Evolutionary conservation across 2,797 vertebrate genomes (phyloP).

Genomic region (Limnodromus scolopaceus): DNA sequence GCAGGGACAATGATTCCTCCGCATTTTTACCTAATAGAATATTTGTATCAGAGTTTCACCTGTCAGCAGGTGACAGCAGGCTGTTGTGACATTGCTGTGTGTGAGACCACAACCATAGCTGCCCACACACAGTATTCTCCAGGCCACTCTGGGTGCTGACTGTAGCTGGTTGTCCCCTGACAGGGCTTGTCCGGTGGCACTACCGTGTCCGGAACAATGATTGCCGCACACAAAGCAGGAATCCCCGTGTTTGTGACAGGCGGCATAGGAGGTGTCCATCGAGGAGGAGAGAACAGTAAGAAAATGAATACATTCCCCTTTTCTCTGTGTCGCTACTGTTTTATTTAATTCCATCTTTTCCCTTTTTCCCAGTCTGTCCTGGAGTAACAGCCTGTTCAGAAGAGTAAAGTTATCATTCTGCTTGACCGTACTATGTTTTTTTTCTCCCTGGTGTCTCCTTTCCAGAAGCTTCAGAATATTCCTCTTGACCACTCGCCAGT

Average conservation of each 20-base stretch:
- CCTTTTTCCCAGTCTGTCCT: neutral
- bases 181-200: conserved; percentile 90
- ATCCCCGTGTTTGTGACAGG: conserved; percentile 90
- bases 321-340: neutral
- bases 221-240: conserved; percentile 85
- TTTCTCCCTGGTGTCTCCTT: neutral
- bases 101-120: neutral
- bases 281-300: conserved; percentile 88
- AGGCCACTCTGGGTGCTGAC: neutral
- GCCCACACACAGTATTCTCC: neutral
- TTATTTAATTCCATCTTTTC: neutral
- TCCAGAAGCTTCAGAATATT: conserved; percentile 3
- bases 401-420: neutral
- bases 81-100: neutral
- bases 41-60: neutral
- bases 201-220: conserved; percentile 91
- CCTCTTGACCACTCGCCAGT: neutral
- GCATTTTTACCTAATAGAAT: neutral
- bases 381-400: neutral
- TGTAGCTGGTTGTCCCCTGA: neutral
- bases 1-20: neutral
- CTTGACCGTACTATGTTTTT: neutral
- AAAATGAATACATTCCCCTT: neutral
- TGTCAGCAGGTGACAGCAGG: neutral
- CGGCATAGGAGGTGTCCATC: conserved; percentile 91